Conservation (phyloP, 2,888 invertebrate genomes). For the Heliconius erato region DNA sequence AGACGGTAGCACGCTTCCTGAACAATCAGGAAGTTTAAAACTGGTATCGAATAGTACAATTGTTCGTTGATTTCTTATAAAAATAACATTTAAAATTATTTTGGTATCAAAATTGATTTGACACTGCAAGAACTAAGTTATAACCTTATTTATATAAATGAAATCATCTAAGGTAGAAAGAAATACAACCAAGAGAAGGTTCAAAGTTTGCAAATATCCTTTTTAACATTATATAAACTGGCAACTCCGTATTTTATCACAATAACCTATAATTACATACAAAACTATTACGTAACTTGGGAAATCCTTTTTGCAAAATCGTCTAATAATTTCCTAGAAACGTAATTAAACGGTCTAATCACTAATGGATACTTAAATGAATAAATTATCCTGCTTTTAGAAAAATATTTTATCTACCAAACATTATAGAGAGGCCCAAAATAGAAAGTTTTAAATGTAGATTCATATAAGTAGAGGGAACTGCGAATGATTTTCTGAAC, state of each 20-base stretch:
- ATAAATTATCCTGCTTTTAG: slow-evolving; percentile 7
- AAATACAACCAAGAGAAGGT: background rate
- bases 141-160: background rate
- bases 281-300: slow-evolving; percentile 1
- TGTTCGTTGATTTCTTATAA: slow-evolving; percentile 1
- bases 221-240: background rate
- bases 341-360: background rate
- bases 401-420: background rate
- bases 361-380: background rate
- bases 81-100: background rate
- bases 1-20: background rate
- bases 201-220: background rate
- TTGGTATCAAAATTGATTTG: background rate
- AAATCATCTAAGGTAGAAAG: background rate
- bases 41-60: background rate
- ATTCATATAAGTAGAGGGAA: too few relatives aligned
- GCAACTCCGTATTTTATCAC: background rate
- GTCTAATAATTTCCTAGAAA: slow-evolving; percentile 5
- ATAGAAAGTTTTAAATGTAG: too few relatives aligned
- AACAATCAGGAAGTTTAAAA: slow-evolving; percentile 13
- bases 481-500: too few relatives aligned
- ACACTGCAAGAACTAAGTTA: background rate
- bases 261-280: background rate
- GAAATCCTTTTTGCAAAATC: background rate
- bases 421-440: background rate